Evolutionary conservation across 1,140 invertebrate genomes (phyloP).

Genomic region (Cydia splendana): DNA sequence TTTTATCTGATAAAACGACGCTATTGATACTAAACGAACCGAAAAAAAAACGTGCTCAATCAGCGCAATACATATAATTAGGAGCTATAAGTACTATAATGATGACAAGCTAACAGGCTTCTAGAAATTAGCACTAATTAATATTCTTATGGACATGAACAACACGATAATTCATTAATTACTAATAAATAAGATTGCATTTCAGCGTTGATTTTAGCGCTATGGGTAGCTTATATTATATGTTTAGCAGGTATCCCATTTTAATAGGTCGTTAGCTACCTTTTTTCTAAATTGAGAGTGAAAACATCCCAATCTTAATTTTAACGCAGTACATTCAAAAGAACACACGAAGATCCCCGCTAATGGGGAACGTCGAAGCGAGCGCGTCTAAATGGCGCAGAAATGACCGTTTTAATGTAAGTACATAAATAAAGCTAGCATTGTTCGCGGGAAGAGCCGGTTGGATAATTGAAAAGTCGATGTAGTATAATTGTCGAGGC

Average conservation of each 20-base stretch:
- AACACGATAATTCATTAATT: not conserved
- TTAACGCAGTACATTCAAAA: slow-evolving; percentile 14
- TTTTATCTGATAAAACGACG: too few relatives aligned
- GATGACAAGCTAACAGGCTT: not conserved
- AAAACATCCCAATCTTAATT: slow-evolving; percentile 6
- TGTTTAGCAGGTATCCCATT: slow-evolving; percentile 30
- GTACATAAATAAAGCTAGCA: slow-evolving; percentile 74
- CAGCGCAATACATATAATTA: not conserved
- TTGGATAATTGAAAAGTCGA: slow-evolving; percentile 79
- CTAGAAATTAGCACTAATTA: not conserved
- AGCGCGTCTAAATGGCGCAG: slow-evolving; percentile 61
- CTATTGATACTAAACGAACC: too few relatives aligned
- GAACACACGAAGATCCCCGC: slow-evolving; percentile 25
- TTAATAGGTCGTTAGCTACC: slow-evolving; percentile 7
- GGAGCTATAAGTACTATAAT: not conserved
- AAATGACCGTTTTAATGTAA: slow-evolving; percentile 73
- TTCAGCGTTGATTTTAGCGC: not conserved
- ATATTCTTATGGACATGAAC: not conserved
- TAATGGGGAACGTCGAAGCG: slow-evolving; percentile 38
- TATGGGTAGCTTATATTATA: not conserved
- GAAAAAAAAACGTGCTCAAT: not conserved
- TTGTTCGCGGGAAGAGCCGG: slow-evolving; percentile 71
- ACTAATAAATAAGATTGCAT: not conserved
- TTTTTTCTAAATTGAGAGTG: slow-evolving; percentile 12
- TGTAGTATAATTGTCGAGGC: slow-evolving; percentile 78